Evolutionary conservation across 2,797 vertebrate species (phyloP).

Genomic region (Streptopelia turtur): DNA sequence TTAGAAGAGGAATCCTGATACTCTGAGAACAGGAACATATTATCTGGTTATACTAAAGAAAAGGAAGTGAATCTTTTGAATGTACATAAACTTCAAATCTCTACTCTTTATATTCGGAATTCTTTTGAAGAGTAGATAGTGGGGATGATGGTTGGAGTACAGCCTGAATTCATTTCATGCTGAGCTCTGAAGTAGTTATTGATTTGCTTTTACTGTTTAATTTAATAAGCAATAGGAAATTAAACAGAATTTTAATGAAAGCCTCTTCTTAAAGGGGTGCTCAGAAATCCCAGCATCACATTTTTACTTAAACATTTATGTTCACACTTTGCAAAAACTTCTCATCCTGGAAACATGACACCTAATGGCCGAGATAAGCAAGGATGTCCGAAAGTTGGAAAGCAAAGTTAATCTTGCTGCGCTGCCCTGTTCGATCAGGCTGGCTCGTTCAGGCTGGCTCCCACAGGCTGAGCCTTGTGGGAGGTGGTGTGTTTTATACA

Average conservation of each 20-base stretch:
- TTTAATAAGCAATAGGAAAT: background rate
- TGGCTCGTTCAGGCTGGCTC: background rate
- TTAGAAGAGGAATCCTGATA: background rate
- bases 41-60: background rate
- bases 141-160: background rate
- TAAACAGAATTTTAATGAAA: background rate
- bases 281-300: background rate
- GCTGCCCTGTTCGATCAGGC: background rate
- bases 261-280: background rate
- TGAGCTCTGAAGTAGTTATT: background rate
- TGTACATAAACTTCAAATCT: background rate
- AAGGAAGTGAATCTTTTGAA: constrained; percentile 8
- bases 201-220: background rate
- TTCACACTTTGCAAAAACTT: background rate
- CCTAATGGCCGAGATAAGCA: background rate
- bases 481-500: background rate
- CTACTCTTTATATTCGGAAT: background rate
- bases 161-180: background rate
- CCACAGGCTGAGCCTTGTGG: background rate
- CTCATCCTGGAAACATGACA: background rate
- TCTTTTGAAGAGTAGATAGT: background rate
- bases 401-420: background rate
- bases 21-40: background rate
- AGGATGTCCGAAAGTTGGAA: background rate
- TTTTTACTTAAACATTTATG: background rate